A percentile compares a stretch with the other conserved stretches of the same genome.
phyloP scores from a whole-genome alignment of 2,797 vertebrate species.

The Poeciliopsis gracilis region DNA sequence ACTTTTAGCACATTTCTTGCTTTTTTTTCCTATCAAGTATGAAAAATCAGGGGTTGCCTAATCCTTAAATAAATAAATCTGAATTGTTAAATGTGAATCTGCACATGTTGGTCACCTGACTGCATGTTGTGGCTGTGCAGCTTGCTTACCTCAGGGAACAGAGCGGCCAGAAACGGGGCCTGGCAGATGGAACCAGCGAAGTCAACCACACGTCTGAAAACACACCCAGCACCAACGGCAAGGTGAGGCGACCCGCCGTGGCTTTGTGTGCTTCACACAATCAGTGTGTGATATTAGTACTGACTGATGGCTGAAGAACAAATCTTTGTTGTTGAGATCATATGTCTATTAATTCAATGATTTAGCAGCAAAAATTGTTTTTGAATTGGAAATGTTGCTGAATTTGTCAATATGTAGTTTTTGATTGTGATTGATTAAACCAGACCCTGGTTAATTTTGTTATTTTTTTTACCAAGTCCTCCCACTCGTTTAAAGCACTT shows the following conservation, averaged over 20 bases:
- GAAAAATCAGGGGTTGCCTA: too few species aligned
- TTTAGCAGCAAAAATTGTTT: too few species aligned
- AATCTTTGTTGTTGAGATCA: too few species aligned
- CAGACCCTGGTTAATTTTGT: too few species aligned
- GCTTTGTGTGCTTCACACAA: neutral
- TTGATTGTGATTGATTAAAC: too few species aligned
- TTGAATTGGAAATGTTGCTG: too few species aligned
- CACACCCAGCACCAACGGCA: conserved; percentile 88
- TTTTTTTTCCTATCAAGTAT: neutral
- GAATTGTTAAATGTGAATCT: neutral
- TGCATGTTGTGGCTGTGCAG: conserved; percentile 62
- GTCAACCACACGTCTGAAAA: conserved; percentile 87
- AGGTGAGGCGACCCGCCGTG: conserved; percentile 78
- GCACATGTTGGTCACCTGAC: neutral
- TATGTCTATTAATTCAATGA: too few species aligned
- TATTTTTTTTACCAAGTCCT: too few species aligned
- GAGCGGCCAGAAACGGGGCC: conserved; percentile 87
- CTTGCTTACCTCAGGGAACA: conserved; percentile 92
- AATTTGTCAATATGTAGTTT: too few species aligned
- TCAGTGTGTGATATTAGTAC: neutral
- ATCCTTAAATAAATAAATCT: neutral
- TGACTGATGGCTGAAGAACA: neutral
- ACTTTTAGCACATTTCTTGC: neutral
- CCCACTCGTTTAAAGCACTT: too few species aligned
- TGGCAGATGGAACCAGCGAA: conserved; percentile 85